A percentile compares a stretch with the other conserved stretches of the same genome.
These are phyloP conservation scores for Salvelinus fontinalis DNA, from an alignment of 2,113 vertebrate genomes.

Conservation along the genomic window DNA sequence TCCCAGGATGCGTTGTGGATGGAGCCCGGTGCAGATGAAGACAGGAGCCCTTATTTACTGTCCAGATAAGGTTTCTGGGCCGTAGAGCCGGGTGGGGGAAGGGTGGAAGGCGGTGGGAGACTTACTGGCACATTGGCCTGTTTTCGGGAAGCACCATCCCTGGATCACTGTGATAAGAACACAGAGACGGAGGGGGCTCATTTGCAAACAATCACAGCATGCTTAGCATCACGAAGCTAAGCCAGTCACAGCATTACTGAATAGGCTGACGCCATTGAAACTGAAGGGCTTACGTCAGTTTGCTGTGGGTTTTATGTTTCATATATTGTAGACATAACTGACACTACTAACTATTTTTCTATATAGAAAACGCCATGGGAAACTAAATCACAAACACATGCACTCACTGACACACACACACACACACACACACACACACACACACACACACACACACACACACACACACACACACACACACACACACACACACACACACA, in stretches of 20 bases:
- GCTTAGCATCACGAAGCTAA: not conserved
- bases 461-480: too few relatives aligned
- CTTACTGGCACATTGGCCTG: constrained; percentile 30
- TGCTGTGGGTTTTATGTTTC: not conserved
- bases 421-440: not conserved
- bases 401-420: too few relatives aligned
- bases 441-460: too few relatives aligned
- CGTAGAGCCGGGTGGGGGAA: constrained; percentile 2
- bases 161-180: constrained; percentile 61
- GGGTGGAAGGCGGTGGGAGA: constrained; percentile 28
- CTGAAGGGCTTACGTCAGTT: not conserved
- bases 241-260: not conserved
- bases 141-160: constrained; percentile 56
- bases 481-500: not conserved
- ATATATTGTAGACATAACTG: too few relatives aligned
- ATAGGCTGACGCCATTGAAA: not conserved
- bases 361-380: too few relatives aligned
- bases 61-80: constrained; percentile 60
- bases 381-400: too few relatives aligned
- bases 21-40: constrained; percentile 35
- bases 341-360: too few relatives aligned
- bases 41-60: constrained; percentile 60
- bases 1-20: constrained; percentile 39
- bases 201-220: constrained; percentile 28
- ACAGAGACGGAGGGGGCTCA: constrained; percentile 24